These are phyloP conservation scores for Sinhomidia bicolor DNA, from an alignment of 2,888 invertebrate genomes.

Conservation along the genomic window DNA sequence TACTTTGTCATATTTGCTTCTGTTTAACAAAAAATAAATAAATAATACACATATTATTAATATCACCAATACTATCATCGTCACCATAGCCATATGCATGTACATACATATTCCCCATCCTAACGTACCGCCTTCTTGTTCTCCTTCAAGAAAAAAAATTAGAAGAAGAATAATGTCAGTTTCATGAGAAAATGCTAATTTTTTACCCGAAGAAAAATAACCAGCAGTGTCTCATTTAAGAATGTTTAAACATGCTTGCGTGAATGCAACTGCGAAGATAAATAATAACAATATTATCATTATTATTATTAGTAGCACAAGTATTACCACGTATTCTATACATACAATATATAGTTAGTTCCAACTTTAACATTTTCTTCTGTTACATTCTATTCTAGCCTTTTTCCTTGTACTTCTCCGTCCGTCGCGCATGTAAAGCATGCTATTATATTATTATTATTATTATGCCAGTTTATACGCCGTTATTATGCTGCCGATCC, in stretches of 20 bases:
- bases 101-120: too few species aligned
- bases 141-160: constrained; percentile 24
- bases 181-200: constrained; percentile 44
- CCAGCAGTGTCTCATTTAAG: background rate
- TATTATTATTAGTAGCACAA: background rate
- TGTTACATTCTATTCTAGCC: background rate
- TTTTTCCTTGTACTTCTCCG: constrained; percentile 18
- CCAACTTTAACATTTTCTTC: background rate
- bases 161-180: constrained; percentile 29
- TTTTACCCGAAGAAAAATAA: constrained; percentile 43
- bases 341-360: background rate
- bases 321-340: background rate
- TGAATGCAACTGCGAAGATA: constrained; percentile 19
- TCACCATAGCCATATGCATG: background rate
- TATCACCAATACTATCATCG: background rate
- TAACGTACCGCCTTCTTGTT: constrained; percentile 5
- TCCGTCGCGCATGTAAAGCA: constrained; percentile 2
- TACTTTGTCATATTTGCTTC: constrained; percentile 49
- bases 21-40: constrained; percentile 26
- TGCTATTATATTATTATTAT: background rate
- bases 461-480: background rate
- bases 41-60: constrained; percentile 36
- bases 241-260: background rate
- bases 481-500: background rate
- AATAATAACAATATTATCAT: constrained; percentile 45